These are phyloP conservation scores for Nanorana parkeri DNA, from an alignment of 2,113 vertebrate species.

Conservation along the genomic window DNA sequence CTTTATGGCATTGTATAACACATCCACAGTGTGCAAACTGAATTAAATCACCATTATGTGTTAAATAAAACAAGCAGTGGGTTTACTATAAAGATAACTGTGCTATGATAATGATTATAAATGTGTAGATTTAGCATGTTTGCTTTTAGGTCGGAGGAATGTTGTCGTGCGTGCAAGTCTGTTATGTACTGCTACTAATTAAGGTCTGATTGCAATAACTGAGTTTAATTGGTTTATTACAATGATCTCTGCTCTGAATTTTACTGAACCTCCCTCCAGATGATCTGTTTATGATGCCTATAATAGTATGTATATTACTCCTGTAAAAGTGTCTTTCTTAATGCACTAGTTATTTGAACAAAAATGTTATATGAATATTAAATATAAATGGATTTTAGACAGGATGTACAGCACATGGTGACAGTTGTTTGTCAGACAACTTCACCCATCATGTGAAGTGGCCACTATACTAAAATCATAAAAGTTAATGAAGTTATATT, in stretches of 20 bases:
- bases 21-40: too few relatives aligned
- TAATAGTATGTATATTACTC: conserved; percentile 16
- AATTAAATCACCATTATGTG: background rate
- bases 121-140: background rate
- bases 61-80: background rate
- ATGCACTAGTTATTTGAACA: background rate
- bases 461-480: too few relatives aligned
- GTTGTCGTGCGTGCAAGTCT: background rate
- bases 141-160: conserved; percentile 3
- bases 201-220: conserved; percentile 36
- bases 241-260: background rate
- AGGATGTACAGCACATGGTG: too few relatives aligned
- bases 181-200: conserved; percentile 37
- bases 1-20: too few relatives aligned
- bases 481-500: too few relatives aligned
- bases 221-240: conserved; percentile 45
- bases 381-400: too few relatives aligned
- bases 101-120: conserved; percentile 4
- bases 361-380: too few relatives aligned
- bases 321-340: too few relatives aligned
- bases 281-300: background rate
- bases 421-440: too few relatives aligned
- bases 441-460: too few relatives aligned
- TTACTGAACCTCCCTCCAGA: background rate
- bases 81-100: background rate